These are phyloP conservation scores for Eira barbara DNA, from an alignment of 2,113 vertebrate species.

Conservation along the genomic window DNA sequence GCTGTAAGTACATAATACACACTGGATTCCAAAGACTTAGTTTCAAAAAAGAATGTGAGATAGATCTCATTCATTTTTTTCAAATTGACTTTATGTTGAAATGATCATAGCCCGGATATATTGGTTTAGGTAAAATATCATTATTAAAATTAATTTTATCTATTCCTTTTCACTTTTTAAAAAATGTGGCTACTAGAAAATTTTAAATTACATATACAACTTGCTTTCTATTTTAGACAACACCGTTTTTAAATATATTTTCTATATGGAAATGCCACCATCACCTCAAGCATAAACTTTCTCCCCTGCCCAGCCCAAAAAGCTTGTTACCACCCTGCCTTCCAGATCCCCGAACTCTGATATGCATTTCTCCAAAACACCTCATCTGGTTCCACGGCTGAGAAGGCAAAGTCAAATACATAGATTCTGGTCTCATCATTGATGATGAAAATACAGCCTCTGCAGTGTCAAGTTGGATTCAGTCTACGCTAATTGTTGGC, in stretches of 20 bases:
- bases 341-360: conserved; percentile 9
- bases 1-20: neutral
- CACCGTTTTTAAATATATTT: neutral
- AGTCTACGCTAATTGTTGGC: neutral
- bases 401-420: neutral
- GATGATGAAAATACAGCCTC: neutral
- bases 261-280: neutral
- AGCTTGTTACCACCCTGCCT: neutral
- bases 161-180: neutral
- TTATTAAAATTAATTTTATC: neutral
- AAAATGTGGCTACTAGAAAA: neutral
- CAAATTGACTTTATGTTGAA: neutral
- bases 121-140: neutral
- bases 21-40: neutral
- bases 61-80: neutral
- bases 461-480: neutral
- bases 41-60: neutral
- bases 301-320: neutral
- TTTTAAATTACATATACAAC: no score
- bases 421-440: neutral
- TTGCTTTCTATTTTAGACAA: neutral
- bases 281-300: neutral
- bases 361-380: neutral
- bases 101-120: neutral
- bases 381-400: neutral